Evolutionary conservation across 2,797 vertebrate genomes (phyloP), one percentile per base, ranked within the genome.

Genomic region (Dicrostonyx torquatus): DNA sequence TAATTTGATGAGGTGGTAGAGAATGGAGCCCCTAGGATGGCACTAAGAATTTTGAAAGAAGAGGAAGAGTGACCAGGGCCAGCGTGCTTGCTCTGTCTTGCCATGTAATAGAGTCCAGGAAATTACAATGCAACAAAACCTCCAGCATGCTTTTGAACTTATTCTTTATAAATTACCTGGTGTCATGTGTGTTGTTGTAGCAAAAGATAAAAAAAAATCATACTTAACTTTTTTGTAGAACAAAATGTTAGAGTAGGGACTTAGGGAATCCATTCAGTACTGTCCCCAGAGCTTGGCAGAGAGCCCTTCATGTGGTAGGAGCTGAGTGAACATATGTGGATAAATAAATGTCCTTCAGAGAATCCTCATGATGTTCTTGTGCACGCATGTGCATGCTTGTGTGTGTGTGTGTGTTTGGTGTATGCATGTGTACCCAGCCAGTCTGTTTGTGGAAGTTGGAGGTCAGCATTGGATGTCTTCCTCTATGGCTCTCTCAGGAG

Each of bases 141-240:
- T 48, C n/a, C 40, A 53, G 20, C 15, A 5, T 70, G 89, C 29
- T 45, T 53, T 34, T 50, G 53, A 58, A 64, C 20, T 45, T 78
- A 70, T 26, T 85, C 40, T 86, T 90, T 78, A 43, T 68, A 89
- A 77, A 77, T 84, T 37, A 31, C 1, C 40, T 12, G 48, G 34
- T 79, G 40, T 43, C 50, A 43, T 48, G 43, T 72, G 64, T 86
- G 29, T 68, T 72, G 26, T 58, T 53, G 43, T 43, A 43, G 73
- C 62, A 86, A 79, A 14, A 73, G 26, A 62, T 58, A n/a, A 40
- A 83, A 83, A 62, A 31, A 62, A 82, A 34, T 34, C 29, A 34
- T 66, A 29, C 34, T 89, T 94, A 78, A 84, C 43, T 90, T 13
- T 64, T 50, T 87, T 73, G 34, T 62, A 75, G 55, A 90, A 70